Base-by-base conservation (phyloP, 2,797 vertebrate species). In the Huso huso region DNA sequence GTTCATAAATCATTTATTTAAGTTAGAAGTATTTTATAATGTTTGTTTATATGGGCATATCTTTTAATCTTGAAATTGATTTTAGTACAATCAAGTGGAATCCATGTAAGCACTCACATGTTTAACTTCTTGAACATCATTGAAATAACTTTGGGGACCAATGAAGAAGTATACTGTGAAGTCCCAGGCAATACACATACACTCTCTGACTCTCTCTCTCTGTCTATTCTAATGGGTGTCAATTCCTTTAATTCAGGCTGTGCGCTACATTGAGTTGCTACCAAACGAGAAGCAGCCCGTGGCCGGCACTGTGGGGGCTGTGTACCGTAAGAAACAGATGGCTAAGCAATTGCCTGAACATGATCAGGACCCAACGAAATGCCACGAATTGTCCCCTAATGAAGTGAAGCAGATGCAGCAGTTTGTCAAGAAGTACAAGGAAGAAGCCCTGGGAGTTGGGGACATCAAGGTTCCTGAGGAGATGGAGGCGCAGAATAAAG, bases 381-480 rank as follows among this genome's bases (percentile, higher is more conserved):
- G 97, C 84, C 97, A 99, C 0, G 95, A 99, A 75, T 82, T 99
- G 70, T 93, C 90, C 64, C 91, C 94, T 1, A 89, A 62, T 0
- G 96, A 99, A 83, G 95, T 99, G 70, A 95, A 92, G 70, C 86
- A 89, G 71, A 99, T 99, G 97, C 86, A 99, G 77, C 95, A 96
- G 70, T 99, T 86, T 12, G 94, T 99, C 74, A 95, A 93, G 84
- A 98, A 95, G 75, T 99, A 97, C 75, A 99, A 99, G 83, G 93
- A 83, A 0, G 95, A 99, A 74, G 96, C 93, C 0, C 88, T 99
- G 62, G 96, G 97, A 0, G 89, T 99, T 3, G 97, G 93, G 49
- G 94, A 98, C 60, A 82, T 98, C 59, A 85, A 90, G 74, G 83
- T 99, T 70, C 97, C 95, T 0, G 88, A 90, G 57, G 93, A 97